A percentile compares a stretch with the other conserved stretches of the same genome.
Evolutionary conservation across 2,797 vertebrate species (phyloP).

Genomic region (Aulostomus chinensis): DNA sequence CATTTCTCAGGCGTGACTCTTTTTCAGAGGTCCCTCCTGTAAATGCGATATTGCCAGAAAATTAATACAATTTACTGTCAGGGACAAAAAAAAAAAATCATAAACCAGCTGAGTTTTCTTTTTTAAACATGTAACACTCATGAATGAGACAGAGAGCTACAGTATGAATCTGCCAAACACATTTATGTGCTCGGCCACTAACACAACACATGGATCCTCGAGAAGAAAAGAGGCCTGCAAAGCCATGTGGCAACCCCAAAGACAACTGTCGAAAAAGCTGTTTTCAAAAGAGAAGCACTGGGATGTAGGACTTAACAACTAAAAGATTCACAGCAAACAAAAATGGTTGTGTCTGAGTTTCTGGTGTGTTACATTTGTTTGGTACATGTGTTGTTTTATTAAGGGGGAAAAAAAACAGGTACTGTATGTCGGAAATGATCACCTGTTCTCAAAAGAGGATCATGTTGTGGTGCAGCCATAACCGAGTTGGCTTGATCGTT

Average conservation of each 20-base stretch:
- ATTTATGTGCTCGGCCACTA: slow-evolving; percentile 56
- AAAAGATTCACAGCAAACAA: too few species aligned
- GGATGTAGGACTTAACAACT: too few species aligned
- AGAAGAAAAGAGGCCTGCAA: slow-evolving; percentile 26
- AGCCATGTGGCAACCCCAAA: slow-evolving; percentile 25
- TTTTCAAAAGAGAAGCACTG: too few species aligned
- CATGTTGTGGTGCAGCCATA: too few species aligned
- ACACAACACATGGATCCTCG: slow-evolving; percentile 55
- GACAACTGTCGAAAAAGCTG: background rate
- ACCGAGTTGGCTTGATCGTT: too few species aligned
- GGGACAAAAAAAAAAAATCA: slow-evolving; percentile 1
- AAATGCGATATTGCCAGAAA: slow-evolving; percentile 62
- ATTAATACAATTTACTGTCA: slow-evolving; percentile 52
- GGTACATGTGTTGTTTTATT: too few species aligned
- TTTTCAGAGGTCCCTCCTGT: slow-evolving; percentile 50
- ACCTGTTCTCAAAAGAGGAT: too few species aligned
- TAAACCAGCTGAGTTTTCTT: slow-evolving; percentile 37
- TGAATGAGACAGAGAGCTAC: slow-evolving; percentile 61
- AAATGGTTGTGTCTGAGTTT: too few species aligned
- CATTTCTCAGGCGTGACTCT: slow-evolving; percentile 38
- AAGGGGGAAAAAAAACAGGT: too few species aligned
- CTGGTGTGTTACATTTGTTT: too few species aligned
- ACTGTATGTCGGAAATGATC: too few species aligned
- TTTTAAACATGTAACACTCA: slow-evolving; percentile 58
- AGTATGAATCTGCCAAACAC: slow-evolving; percentile 59